These are phyloP conservation scores for Polydrusus pterygomalis DNA, from an alignment of 2,888 invertebrate species.

Conservation along the genomic window DNA sequence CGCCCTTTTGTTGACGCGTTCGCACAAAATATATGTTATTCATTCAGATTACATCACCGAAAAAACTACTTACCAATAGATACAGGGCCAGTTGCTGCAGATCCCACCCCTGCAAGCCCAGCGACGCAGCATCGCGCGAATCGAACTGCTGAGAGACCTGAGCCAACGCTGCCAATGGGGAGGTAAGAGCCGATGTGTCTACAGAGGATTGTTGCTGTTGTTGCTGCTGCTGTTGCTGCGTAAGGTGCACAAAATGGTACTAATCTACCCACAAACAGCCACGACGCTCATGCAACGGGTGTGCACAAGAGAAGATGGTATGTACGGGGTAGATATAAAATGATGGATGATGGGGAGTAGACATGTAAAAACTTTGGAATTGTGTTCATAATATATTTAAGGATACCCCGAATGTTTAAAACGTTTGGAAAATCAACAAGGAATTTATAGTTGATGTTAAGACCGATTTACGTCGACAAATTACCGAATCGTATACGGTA, in stretches of 20 bases:
- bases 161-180: constrained; percentile 72
- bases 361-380: constrained; percentile 13
- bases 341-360: constrained; percentile 48
- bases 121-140: constrained; percentile 70
- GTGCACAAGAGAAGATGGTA: constrained; percentile 53
- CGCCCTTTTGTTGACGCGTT: too few species aligned
- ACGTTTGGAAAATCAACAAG: too few species aligned
- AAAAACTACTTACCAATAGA: constrained; percentile 77
- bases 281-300: constrained; percentile 52
- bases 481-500: too few species aligned
- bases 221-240: constrained; percentile 61
- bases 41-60: constrained; percentile 31
- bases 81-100: constrained; percentile 83
- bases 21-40: constrained; percentile 28
- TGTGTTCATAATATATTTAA: too few species aligned
- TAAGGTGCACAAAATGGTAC: constrained; percentile 47
- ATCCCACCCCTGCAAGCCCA: constrained; percentile 83
- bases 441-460: too few species aligned
- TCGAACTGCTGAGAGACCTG: constrained; percentile 72
- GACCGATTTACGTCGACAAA: too few species aligned
- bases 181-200: constrained; percentile 68
- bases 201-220: constrained; percentile 65
- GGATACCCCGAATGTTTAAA: too few species aligned
- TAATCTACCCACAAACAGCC: constrained; percentile 55
- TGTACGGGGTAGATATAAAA: constrained; percentile 59